Evolutionary conservation across 1,140 invertebrate species (phyloP).

Genomic region (Forficula auricularia): DNA sequence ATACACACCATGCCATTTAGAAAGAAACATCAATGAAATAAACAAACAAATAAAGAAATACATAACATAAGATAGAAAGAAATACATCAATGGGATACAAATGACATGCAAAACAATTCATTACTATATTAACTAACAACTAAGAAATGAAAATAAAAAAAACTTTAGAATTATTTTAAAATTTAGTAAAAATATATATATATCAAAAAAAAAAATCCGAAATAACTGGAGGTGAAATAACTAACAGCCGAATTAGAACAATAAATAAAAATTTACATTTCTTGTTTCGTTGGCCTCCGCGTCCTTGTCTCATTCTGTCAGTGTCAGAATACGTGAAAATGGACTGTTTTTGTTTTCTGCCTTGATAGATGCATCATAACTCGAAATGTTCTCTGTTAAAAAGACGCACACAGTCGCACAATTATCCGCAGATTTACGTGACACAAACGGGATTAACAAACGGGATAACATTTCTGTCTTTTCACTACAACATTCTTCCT

Average conservation of each 20-base stretch:
- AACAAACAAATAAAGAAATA: too few species aligned
- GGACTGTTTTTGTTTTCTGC: conserved; percentile 19
- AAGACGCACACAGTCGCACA: conserved; percentile 16
- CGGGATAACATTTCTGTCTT: conserved; percentile 11
- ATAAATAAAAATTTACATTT: conserved; percentile 27
- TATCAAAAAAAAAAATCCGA: too few species aligned
- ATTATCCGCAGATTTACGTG: conserved; percentile 8
- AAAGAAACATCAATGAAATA: conserved; percentile 28
- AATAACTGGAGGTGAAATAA: neutral
- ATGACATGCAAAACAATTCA: too few species aligned
- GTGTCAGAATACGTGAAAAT: conserved; percentile 20
- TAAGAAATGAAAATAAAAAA: too few species aligned
- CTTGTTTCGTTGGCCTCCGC: conserved; percentile 29
- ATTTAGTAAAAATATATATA: too few species aligned
- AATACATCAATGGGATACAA: too few species aligned
- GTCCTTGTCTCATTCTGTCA: conserved; percentile 32
- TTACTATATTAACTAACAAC: too few species aligned
- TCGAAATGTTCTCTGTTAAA: conserved; percentile 14
- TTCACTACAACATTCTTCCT: conserved; percentile 11
- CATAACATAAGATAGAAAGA: too few species aligned
- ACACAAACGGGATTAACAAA: conserved; percentile 8
- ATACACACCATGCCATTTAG: neutral
- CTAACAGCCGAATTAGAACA: conserved; percentile 8
- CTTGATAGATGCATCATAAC: conserved; percentile 16
- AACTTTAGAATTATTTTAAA: too few species aligned